Evolutionary conservation across 2,797 vertebrate genomes (phyloP).

Genomic region (Enteromius viviparus): DNA sequence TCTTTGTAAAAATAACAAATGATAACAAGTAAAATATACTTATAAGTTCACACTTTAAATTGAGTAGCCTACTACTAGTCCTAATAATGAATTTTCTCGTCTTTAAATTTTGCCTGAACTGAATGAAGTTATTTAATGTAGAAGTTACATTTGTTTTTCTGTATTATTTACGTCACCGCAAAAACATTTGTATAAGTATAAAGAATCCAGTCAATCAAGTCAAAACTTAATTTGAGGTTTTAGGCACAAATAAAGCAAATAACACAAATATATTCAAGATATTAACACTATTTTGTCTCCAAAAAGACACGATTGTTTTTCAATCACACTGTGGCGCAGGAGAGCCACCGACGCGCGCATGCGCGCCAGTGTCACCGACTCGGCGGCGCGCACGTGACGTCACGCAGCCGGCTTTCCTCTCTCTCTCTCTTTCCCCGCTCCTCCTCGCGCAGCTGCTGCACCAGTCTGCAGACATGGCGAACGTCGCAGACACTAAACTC

Average conservation of each 20-base stretch:
- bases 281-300: not conserved
- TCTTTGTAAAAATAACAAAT: too few relatives aligned
- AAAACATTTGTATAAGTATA: not conserved
- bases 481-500: slow-evolving; percentile 92
- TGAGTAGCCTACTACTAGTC: too few relatives aligned
- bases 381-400: slow-evolving; percentile 48
- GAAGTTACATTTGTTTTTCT: too few relatives aligned
- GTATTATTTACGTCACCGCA: too few relatives aligned
- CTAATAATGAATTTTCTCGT: not conserved
- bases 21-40: not conserved
- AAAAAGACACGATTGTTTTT: not conserved
- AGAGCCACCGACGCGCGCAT: not conserved
- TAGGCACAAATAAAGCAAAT: not conserved
- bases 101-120: not conserved
- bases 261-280: not conserved
- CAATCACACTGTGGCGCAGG: slow-evolving; percentile 27
- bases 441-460: slow-evolving; percentile 64
- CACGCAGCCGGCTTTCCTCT: slow-evolving; percentile 51
- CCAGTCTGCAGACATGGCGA: slow-evolving; percentile 82
- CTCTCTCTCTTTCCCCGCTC: slow-evolving; percentile 20
- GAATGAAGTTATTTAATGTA: not conserved
- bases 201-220: not conserved
- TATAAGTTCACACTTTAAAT: not conserved
- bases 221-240: not conserved
- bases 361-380: not conserved